These are phyloP conservation scores for Corythucha ciliata DNA, from an alignment of 2,888 invertebrate species.

Conservation along the genomic window DNA sequence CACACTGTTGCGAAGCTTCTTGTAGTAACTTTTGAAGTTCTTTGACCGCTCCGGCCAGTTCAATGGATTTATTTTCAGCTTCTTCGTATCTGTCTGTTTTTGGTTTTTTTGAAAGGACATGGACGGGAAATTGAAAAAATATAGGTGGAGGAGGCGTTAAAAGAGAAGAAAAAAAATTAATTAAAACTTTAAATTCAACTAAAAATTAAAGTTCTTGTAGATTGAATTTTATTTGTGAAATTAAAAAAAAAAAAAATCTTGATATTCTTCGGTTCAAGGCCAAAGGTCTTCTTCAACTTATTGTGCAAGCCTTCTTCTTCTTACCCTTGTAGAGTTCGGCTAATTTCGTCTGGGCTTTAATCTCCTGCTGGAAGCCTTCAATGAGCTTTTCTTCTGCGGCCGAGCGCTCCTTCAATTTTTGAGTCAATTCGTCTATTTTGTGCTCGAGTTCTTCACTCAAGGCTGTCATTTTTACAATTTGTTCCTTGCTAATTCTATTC, in stretches of 20 bases:
- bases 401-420: slow-evolving; percentile 62
- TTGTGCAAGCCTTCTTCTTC: neutral
- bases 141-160: too few species aligned
- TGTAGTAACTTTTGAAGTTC: slow-evolving; percentile 65
- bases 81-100: slow-evolving; percentile 24
- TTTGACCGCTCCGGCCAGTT: slow-evolving; percentile 64
- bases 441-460: slow-evolving; percentile 58
- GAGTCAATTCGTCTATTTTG: slow-evolving; percentile 58
- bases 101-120: neutral
- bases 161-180: neutral
- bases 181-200: neutral
- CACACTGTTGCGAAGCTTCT: slow-evolving; percentile 72
- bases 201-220: neutral
- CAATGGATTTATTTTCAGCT: slow-evolving; percentile 63
- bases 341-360: slow-evolving; percentile 74
- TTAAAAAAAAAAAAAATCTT: neutral
- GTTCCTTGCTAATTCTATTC: slow-evolving; percentile 59
- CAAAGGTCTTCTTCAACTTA: neutral
- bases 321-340: slow-evolving; percentile 68
- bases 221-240: slow-evolving; percentile 2
- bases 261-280: neutral
- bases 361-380: slow-evolving; percentile 66
- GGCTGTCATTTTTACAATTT: slow-evolving; percentile 50
- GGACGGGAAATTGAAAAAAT: too few species aligned
- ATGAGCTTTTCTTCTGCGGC: slow-evolving; percentile 59